Conservation (phyloP, 2,888 invertebrate genomes). For the Pantelozetes paolii region DNA sequence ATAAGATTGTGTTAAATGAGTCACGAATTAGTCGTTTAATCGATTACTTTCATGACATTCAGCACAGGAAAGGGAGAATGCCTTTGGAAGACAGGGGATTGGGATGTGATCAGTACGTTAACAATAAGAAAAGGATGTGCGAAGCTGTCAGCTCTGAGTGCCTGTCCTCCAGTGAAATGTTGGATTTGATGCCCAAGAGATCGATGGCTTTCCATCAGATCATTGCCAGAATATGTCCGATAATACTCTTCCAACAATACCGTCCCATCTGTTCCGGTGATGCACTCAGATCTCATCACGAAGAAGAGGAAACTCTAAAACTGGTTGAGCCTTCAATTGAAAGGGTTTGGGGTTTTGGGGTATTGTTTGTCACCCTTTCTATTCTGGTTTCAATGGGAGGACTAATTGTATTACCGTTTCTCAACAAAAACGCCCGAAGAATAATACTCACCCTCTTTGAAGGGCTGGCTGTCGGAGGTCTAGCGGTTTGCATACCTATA, state of each 20-base stretch:
- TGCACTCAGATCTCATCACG: background rate
- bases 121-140: slow-evolving; percentile 36
- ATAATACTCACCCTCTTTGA: slow-evolving; percentile 44
- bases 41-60: slow-evolving; percentile 40
- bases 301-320: slow-evolving; percentile 36
- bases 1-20: slow-evolving; percentile 39
- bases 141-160: slow-evolving; percentile 41
- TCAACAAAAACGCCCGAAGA: slow-evolving; percentile 38
- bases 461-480: slow-evolving; percentile 44
- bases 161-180: slow-evolving; percentile 41
- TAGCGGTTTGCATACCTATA: slow-evolving; percentile 28
- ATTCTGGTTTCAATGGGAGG: slow-evolving; percentile 45
- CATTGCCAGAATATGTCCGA: slow-evolving; percentile 42
- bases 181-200: slow-evolving; percentile 33
- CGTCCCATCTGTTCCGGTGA: slow-evolving; percentile 39
- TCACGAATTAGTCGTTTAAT: slow-evolving; percentile 39
- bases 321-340: slow-evolving; percentile 43
- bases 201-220: slow-evolving; percentile 38
- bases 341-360: slow-evolving; percentile 43
- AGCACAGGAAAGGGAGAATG: slow-evolving; percentile 32
- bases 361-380: slow-evolving; percentile 44
- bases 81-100: slow-evolving; percentile 42
- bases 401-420: slow-evolving; percentile 43
- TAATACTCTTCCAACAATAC: slow-evolving; percentile 42
- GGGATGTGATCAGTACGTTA: slow-evolving; percentile 38